Evolutionary conservation across 2,113 vertebrate species (phyloP).

Genomic region (Petaurus breviceps): DNA sequence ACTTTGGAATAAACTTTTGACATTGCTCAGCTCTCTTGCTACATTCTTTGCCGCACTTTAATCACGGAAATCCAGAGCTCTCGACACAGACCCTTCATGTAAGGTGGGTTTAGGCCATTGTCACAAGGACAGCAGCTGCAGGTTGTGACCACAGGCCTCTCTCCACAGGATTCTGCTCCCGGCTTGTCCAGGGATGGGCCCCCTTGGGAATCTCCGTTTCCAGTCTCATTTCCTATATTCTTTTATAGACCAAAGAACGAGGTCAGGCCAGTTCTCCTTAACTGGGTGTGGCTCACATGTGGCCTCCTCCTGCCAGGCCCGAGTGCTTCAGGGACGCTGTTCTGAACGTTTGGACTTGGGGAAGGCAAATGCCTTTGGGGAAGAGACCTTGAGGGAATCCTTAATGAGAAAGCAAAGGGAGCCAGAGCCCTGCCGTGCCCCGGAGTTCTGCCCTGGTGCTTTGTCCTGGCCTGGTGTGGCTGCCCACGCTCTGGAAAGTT

Average conservation of each 20-base stretch:
- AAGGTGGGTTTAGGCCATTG: not conserved
- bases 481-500: not conserved
- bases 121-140: not conserved
- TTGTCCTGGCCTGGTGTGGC: too few species aligned
- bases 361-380: not conserved
- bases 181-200: too few species aligned
- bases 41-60: not conserved
- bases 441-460: not conserved
- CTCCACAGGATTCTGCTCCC: too few species aligned
- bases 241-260: not conserved
- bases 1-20: conserved; percentile 5
- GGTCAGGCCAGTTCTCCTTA: not conserved
- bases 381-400: not conserved
- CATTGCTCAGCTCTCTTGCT: not conserved
- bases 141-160: not conserved
- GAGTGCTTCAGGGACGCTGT: not conserved
- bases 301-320: too few species aligned
- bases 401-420: not conserved
- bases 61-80: not conserved
- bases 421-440: not conserved
- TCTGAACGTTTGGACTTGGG: not conserved
- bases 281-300: not conserved
- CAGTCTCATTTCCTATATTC: not conserved
- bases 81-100: not conserved
- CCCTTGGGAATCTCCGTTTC: not conserved